Evolutionary conservation across 30 jellyfish, hydroid and myxozoan genomes (phyloP), one percentile per base, ranked within the genome.

Genomic region (Mastigias papua): DNA sequence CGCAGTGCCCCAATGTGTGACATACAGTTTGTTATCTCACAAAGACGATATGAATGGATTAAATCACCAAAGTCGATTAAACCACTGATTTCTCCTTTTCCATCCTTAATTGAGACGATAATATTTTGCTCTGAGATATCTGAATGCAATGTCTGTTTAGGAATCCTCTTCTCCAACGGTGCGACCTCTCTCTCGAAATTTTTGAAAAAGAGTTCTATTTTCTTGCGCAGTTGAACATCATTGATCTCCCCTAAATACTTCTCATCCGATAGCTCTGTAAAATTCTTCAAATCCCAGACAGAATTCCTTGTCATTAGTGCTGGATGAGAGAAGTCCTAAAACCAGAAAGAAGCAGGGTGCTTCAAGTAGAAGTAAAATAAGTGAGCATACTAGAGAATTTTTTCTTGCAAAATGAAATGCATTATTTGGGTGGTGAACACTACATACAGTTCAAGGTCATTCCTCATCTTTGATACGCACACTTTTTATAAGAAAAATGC

Each of bases 41-140:
- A 34, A 3, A 83, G 22, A 23, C 92, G 86, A 69, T 63, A 83
- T 7, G 86, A 83, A 49, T 48, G 49, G 6, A 35, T 31, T 6
- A 83, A 0, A 46, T 83, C 92, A 8, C 92, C 92, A 67, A 83
- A 83, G 69, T 83, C 92, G 21, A 83, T 68, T n/a, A 83, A 22
- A 1, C 92, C 92, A 49, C 69, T 27, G 8, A 83, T 48, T 23
- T 37, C 62, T 30, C 48, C 29, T 20, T 49, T 33, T n/a, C 78
- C 78, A 4, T 68, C 49, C 23, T 28, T 27, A 32, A 22, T 26
- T 26, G 33, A 48, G 6, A 72, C 46, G 5, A 83, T 30, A 11
- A 69, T 50, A 73, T 83, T 83, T 34, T 34, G 10, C 42, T 69
- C 82, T 28, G 66, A 34, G 17, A 83, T 32, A 69, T 83, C 92